These are phyloP conservation scores for Drosophila sp. DNA, from an alignment of 1,140 invertebrate species.

Conservation along the genomic window DNA sequence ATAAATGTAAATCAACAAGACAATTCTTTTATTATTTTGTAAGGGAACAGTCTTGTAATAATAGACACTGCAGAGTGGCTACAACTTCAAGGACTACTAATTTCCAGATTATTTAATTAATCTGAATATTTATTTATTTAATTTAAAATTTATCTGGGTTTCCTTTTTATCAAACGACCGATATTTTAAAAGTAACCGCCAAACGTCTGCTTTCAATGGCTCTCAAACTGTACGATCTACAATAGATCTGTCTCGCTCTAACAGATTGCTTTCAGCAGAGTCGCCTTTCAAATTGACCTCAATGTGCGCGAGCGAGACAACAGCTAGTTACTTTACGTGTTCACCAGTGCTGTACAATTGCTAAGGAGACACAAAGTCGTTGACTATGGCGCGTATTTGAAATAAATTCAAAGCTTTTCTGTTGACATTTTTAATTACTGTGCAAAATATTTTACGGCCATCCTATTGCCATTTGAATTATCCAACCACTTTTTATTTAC, in stretches of 20 bases:
- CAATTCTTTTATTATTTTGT: background rate
- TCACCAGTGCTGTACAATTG: conserved; percentile 23
- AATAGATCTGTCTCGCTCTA: conserved; percentile 5
- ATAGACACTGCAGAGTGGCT: too few relatives aligned
- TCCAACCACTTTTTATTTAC: background rate
- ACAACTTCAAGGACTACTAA: too few relatives aligned
- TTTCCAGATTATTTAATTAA: too few relatives aligned
- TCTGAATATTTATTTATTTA: background rate
- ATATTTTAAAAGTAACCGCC: conserved; percentile 6
- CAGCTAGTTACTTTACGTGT: background rate
- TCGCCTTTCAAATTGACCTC: rapidly evolving
- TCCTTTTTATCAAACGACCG: background rate
- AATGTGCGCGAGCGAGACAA: conserved; percentile 15
- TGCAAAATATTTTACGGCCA: conserved; percentile 9
- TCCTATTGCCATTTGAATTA: conserved; percentile 9
- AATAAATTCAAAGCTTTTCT: background rate
- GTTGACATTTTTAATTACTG: background rate
- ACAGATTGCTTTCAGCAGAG: background rate
- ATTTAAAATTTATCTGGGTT: background rate
- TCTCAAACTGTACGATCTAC: conserved; percentile 32
- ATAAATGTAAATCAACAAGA: conserved; percentile 13
- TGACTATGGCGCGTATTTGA: conserved; percentile 9
- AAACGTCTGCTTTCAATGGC: background rate
- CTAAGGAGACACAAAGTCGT: background rate
- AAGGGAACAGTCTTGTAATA: too few relatives aligned